Evolutionary conservation across 1,140 invertebrate species (phyloP).

Genomic region (Lithobius niger): DNA sequence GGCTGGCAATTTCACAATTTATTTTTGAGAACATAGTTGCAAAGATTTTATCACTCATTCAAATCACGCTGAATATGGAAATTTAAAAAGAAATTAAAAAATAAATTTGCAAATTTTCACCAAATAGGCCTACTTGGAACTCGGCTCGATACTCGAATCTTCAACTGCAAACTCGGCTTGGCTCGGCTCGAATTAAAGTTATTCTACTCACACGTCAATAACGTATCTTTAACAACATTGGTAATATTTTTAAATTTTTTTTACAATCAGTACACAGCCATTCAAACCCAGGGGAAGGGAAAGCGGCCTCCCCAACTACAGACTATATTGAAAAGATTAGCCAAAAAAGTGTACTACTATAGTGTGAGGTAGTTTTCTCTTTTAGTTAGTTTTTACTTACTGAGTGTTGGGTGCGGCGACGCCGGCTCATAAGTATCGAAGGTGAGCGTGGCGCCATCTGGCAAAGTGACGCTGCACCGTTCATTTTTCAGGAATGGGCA

Average conservation of each 20-base stretch:
- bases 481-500: slow-evolving; percentile 74
- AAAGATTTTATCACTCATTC: neutral
- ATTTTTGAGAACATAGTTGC: neutral
- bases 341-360: neutral
- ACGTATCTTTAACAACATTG: neutral
- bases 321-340: neutral
- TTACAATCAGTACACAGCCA: neutral
- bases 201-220: neutral
- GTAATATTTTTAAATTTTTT: neutral
- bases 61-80: no score
- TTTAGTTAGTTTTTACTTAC: slow-evolving; percentile 17
- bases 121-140: no score
- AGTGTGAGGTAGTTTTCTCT: neutral
- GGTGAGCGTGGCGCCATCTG: slow-evolving; percentile 74
- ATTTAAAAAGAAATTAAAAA: no score
- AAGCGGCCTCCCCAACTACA: neutral
- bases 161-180: no score
- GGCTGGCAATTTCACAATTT: neutral
- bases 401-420: slow-evolving; percentile 27
- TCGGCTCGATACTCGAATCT: no score
- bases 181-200: no score
- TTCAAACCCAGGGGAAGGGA: neutral
- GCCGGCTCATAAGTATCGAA: slow-evolving; percentile 82
- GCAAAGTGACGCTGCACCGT: slow-evolving; percentile 51
- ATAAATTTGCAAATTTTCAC: no score